Base-by-base conservation (phyloP, 2,888 invertebrate species). In the Prosapia bicincta region DNA sequence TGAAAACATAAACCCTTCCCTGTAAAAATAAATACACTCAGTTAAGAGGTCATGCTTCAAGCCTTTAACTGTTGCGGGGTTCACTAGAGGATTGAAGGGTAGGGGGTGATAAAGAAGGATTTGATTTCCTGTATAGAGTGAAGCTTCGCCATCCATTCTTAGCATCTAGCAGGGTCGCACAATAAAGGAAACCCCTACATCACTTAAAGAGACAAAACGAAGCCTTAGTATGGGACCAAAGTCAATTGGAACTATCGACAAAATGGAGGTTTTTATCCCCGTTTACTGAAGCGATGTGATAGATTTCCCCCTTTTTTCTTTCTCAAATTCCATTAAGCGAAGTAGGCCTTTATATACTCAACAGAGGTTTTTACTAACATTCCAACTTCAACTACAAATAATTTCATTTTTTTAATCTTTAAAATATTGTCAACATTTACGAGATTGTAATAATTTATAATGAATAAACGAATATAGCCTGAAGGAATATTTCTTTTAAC, bases 61-160 rank as follows among this genome's bases (percentile, higher is more conserved):
- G 54, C 3, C 54, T 54, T 54, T 54, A 54, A 54, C 54, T 20
- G 54, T 15, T 38, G 3, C 38, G 38, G 38, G 15, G 38, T 20
- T 54, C 20, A 20, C 20, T 13, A 54, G 54, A 20, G 20, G 54
- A 20, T 20, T 3, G 54, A 20, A 54, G 54, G 54, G 20, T 1
- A 20, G 54, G 20, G n/a, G 13, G 54, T 54, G 54, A 54, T 54
- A 54, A 54, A 54, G 54, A 54, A 54, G 54, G 54, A 54, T 54
- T 54, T 54, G 54, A 54, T 54, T 54, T 54, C 54, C 54, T 54
- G 54, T 54, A 54, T 54, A 54, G 54, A 54, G 54, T 54, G 54
- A 54, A 54, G 54, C n/a, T 54, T 54, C 20, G n/a, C 54, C 54
- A 54, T 54, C 54, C 54, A 54, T 54, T 54, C 54, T 54, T 54